Conservation (phyloP, 2,113 vertebrate species). For the Struthio camelus region DNA sequence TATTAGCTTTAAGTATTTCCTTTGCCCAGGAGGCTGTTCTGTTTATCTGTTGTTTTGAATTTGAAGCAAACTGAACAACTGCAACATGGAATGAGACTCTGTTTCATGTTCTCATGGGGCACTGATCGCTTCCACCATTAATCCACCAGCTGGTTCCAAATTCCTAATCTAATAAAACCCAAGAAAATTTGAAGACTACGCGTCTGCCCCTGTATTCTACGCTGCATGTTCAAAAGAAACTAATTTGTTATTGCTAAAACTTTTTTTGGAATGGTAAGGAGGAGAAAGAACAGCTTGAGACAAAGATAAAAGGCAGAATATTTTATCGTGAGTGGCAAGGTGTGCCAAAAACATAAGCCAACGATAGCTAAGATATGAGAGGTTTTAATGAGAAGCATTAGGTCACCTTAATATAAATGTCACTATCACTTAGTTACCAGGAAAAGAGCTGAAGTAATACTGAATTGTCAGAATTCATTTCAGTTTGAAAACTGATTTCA, state of each 20-base stretch:
- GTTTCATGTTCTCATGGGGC: not conserved
- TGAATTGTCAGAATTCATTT: constrained; percentile 34
- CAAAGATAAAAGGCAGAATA: not conserved
- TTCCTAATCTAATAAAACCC: not conserved
- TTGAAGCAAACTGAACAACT: not conserved
- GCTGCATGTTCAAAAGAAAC: not conserved
- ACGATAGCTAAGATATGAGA: not conserved
- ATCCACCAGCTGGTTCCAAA: not conserved
- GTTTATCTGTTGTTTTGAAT: not conserved
- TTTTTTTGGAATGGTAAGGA: not conserved
- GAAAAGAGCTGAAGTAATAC: constrained; percentile 17
- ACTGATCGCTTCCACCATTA: not conserved
- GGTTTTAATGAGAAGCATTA: constrained; percentile 37
- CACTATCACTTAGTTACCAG: constrained; percentile 13
- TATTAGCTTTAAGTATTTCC: not conserved
- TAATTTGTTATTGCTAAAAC: not conserved
- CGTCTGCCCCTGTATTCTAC: not conserved
- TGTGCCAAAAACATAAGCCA: constrained; percentile 11
- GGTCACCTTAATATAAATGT: constrained; percentile 40
- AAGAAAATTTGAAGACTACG: not conserved
- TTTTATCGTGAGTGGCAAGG: not conserved
- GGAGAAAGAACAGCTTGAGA: not conserved
- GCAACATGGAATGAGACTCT: not conserved
- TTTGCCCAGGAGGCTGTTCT: not conserved
- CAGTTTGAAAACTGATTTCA: constrained; percentile 43